Base-by-base conservation (phyloP, 2,113 vertebrate genomes). In the Romanogobio albipinnatus region DNA sequence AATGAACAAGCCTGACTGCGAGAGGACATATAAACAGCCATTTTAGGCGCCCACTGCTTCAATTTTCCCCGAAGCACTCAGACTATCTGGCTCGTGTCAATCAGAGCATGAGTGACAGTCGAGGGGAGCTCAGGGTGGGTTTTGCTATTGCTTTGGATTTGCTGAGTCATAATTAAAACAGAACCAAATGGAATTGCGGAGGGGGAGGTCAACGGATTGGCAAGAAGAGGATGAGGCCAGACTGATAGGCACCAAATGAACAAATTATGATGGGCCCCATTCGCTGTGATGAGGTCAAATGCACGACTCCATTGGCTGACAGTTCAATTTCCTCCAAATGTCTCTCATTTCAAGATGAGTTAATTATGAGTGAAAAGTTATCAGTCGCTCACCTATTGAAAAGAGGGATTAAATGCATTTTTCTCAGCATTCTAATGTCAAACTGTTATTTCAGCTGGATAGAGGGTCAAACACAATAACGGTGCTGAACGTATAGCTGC, bases 301-400 rank as follows among this genome's bases (percentile, higher is more conserved):
- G 95, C 95, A 96, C 96, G 95, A 96, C 96, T 96, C 96, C 96
- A 96, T 94, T 95, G 94, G 94, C 96, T 97, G 96, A 97, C 96
- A 97, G 96, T 97, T 97, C 96, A 97, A 97, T 97, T 97, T 97
- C 96, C 96, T 96, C 95, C 95, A 95, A 96, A 96, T 95, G 96
- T 96, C 96, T 96, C 95, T 95, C 91, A 94, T 95, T 96, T 97
- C 96, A 95, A 95, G 95, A 96, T 96, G 94, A 96, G 95, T 96
- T 97, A 97, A 97, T 97, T 96, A 97, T 96, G 96, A 97, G 96
- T 96, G 96, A 97, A 97, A 96, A 96, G 95, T 97, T 96, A 96
- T 97, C 94, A 96, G 96, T 94, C 95, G 93, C 94, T 94, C 94
- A 93, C 91, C 87, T 85, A 88, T 91, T 93, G 95, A 96, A 95